Base-by-base conservation (phyloP, 2,888 invertebrate genomes). In the Andrena chrysosceles region DNA sequence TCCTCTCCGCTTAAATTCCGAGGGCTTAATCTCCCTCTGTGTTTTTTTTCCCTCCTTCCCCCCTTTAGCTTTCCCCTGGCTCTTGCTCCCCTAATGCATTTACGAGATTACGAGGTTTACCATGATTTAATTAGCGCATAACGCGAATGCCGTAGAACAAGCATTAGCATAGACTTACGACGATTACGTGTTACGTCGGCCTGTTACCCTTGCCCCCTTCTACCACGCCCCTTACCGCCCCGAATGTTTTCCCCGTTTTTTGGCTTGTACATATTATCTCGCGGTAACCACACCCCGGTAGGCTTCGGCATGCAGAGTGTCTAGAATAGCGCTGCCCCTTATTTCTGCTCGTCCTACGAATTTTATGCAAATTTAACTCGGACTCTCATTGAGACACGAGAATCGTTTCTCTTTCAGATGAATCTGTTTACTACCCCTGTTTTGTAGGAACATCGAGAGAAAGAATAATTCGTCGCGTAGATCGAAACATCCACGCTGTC, bases 61-160 rank as follows among this genome's bases (percentile, higher is more conserved):
- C 54, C 54, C 42, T 42, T 13, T 49, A 81, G 67, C 67, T 80
- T 73, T 81, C 56, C 63, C 81, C 73, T 49, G 63, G 54, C 80
- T 81, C 80, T 80, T 71, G 71, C 67, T 56, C 62, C 49, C 33
- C 81, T 81, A 81, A 81, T 81, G 73, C 81, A 73, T 81, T 81
- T 81, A 72, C 42, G 62, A 63, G 67, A 81, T 81, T 73, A 73
- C 62, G 67, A 81, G 81, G 68, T 81, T 81, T 81, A 63, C 63
- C 62, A 62, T 62, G 82, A 81, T 76, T 82, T 81, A 81, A 82
- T 81, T 82, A 82, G 67, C 76, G 23, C 75, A 76, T 75, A 75
- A 75, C 69, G 60, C 83, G 75, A 82, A 72, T 82, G 76, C 68
- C 82, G 76, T 83, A 77, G 82, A 83, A 56, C 76, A 69, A 64